Evolutionary conservation across 2,797 vertebrate genomes (phyloP).

Genomic region (Schizothorax lantsangensis): DNA sequence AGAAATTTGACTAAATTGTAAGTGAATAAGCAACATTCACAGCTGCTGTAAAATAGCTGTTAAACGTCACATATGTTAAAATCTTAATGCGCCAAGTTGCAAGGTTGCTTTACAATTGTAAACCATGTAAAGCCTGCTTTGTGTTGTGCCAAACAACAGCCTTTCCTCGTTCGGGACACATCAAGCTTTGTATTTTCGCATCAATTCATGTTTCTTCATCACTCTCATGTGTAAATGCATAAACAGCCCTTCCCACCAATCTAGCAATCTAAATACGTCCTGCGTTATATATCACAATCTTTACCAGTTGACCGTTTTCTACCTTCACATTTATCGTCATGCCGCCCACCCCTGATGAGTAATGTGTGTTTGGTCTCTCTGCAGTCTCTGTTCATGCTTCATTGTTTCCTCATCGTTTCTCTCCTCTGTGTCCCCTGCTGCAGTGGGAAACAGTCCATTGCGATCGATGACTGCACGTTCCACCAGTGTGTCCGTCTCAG

Average conservation of each 20-base stretch:
- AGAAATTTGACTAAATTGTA: neutral
- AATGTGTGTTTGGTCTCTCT: conserved; percentile 16
- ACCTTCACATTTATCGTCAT: neutral
- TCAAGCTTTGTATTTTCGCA: neutral
- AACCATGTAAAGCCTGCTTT: neutral
- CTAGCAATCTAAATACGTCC: neutral
- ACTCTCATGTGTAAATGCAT: neutral
- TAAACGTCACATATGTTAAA: neutral
- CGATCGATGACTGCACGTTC: conserved; percentile 86
- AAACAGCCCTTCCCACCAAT: neutral
- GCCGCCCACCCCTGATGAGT: neutral
- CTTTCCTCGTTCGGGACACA: neutral
- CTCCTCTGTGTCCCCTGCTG: conserved; percentile 46
- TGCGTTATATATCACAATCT: neutral
- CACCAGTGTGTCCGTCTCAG: conserved; percentile 90
- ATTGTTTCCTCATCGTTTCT: conserved; percentile 51
- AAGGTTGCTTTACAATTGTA: neutral
- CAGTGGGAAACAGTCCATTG: conserved; percentile 95
- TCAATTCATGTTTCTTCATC: conserved; percentile 11
- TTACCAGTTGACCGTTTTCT: conserved; percentile 2
- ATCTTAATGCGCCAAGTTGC: too few species aligned
- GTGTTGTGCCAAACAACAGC: neutral
- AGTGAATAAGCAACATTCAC: neutral
- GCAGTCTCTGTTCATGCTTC: conserved; percentile 1
- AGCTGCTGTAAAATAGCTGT: neutral